These are phyloP conservation scores for Syngnathus typhle DNA, from an alignment of 2,113 vertebrate species.

Conservation along the genomic window DNA sequence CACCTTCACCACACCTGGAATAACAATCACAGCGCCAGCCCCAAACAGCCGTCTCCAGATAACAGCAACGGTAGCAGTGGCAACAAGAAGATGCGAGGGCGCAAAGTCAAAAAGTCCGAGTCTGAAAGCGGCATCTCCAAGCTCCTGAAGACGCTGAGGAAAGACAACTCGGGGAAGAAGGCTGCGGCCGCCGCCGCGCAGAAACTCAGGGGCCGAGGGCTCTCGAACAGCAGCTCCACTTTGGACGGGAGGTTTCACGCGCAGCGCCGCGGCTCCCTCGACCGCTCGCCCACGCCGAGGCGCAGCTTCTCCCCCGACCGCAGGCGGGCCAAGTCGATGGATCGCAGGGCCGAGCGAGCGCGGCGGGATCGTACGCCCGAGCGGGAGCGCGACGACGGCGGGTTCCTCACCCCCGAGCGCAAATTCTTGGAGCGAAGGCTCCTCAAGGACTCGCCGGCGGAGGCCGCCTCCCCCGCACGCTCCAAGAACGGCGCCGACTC, in stretches of 20 bases:
- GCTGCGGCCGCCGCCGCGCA: constrained; percentile 72
- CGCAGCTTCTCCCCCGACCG: constrained; percentile 81
- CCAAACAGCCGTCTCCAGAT: constrained; percentile 75
- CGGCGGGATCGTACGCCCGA: constrained; percentile 75
- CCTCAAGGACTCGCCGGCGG: constrained; percentile 60
- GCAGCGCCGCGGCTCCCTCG: constrained; percentile 79
- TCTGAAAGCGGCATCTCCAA: constrained; percentile 75
- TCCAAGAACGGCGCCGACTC: constrained; percentile 39
- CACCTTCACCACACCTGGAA: constrained; percentile 84
- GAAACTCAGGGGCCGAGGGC: constrained; percentile 70
- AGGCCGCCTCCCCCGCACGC: constrained; percentile 55
- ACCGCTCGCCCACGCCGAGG: constrained; percentile 76
- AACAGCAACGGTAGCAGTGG: constrained; percentile 48
- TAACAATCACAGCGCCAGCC: constrained; percentile 78
- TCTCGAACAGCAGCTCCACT: constrained; percentile 73
- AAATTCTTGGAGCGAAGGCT: constrained; percentile 52
- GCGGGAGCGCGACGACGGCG: constrained; percentile 72
- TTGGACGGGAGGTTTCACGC: constrained; percentile 70
- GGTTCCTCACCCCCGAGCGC: constrained; percentile 66
- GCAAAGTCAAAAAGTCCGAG: constrained; percentile 73
- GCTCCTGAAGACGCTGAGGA: constrained; percentile 73
- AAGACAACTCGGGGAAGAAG: constrained; percentile 71
- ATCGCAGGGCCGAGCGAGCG: constrained; percentile 63
- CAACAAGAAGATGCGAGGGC: constrained; percentile 67
- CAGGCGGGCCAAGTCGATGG: constrained; percentile 73